Conservation (phyloP, 2,888 invertebrate genomes). For the Stenoptilia bipunctidactyla region DNA sequence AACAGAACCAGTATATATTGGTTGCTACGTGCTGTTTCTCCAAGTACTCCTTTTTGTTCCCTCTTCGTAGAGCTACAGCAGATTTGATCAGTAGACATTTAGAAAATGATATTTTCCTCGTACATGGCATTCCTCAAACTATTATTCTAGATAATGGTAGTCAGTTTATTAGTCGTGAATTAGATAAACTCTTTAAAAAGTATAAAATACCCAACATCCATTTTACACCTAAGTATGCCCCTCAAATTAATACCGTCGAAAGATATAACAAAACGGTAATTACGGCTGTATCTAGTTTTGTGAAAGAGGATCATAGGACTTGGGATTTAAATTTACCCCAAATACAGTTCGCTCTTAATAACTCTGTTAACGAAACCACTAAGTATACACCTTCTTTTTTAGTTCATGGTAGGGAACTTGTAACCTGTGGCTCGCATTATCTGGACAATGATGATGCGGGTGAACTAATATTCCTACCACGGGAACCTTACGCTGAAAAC, state of each 20-base stretch:
- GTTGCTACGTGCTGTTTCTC: too few species aligned
- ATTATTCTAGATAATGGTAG: constrained; percentile 4
- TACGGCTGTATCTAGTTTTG: constrained; percentile 13
- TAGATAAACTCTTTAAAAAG: constrained; percentile 2
- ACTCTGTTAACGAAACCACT: constrained; percentile 17
- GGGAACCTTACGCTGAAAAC: constrained; percentile 10
- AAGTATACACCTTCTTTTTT: constrained; percentile 9
- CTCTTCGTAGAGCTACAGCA: constrained; percentile 13
- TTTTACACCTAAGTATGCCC: constrained; percentile 4
- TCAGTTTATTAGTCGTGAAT: constrained; percentile 1
- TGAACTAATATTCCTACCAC: constrained; percentile 5
- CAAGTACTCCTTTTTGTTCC: constrained; percentile 15
- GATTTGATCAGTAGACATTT: constrained; percentile 7
- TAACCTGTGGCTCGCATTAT: constrained; percentile 10
- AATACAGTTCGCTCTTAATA: constrained; percentile 19
- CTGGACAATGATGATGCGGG: neutral
- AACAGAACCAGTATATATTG: constrained; percentile 17
- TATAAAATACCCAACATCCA: constrained; percentile 4
- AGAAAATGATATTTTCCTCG: constrained; percentile 6
- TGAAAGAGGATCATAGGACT: constrained; percentile 15
- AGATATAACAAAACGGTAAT: constrained; percentile 15
- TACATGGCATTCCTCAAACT: constrained; percentile 5
- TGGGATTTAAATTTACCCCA: constrained; percentile 17
- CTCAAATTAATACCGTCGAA: constrained; percentile 1
- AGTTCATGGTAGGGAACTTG: constrained; percentile 8